Percentiles rank a stretch among this genome's conserved stretches.
phyloP scores from a whole-genome alignment of 2,797 vertebrate species.

The Amazonetta brasiliensis region DNA sequence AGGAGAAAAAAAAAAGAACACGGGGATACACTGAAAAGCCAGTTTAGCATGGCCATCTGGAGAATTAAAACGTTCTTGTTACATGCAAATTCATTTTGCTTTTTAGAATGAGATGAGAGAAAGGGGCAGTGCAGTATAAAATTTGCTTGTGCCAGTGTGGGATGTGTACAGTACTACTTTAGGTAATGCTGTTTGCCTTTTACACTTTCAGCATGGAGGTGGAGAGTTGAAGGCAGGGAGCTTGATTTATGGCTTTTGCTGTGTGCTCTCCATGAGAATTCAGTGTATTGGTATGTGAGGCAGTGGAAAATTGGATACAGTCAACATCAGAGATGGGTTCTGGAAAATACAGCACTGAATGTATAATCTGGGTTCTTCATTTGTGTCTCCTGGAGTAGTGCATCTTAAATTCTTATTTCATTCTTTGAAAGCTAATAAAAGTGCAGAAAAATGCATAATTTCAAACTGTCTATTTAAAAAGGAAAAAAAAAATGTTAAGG shows the following conservation, averaged over 20 bases:
- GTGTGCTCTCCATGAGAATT: background rate
- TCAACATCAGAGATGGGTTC: background rate
- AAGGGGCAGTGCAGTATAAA: background rate
- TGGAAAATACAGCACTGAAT: background rate
- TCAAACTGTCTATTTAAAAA: background rate
- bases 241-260: background rate
- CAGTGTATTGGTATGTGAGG: background rate
- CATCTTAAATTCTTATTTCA: background rate
- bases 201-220: background rate
- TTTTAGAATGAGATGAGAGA: background rate
- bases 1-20: background rate
- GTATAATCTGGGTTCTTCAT: background rate
- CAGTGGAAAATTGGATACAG: background rate
- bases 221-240: background rate
- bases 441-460: background rate
- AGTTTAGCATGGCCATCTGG: background rate
- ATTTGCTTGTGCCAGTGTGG: background rate
- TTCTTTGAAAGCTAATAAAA: background rate
- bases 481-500: background rate
- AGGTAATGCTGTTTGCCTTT: accelerated
- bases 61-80: background rate
- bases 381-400: background rate
- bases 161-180: accelerated
- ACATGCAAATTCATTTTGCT: background rate
- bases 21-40: background rate